phyloP scores from a whole-genome alignment of 2,797 vertebrate genomes.

The Kryptopterus vitreolus region DNA sequence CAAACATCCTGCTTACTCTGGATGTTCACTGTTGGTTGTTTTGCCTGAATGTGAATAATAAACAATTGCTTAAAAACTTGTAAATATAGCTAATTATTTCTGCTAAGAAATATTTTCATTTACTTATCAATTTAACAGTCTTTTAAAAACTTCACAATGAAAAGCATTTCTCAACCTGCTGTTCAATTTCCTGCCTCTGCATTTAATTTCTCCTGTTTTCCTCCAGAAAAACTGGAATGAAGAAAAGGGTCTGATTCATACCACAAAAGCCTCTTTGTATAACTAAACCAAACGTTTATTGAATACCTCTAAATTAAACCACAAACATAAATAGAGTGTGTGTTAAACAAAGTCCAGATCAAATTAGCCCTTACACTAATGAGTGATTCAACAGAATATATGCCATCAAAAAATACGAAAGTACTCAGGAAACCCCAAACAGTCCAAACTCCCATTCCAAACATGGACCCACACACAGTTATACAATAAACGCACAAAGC shows the following conservation, averaged over 20 bases:
- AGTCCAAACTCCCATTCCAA: neutral
- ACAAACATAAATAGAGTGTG: conserved; percentile 27
- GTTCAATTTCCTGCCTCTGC: conserved; percentile 1
- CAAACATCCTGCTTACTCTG: neutral
- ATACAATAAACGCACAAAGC: conserved; percentile 25
- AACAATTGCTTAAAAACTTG: neutral
- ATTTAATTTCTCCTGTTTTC: conserved; percentile 37
- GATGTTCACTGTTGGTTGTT: neutral
- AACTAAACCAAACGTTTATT: conserved; percentile 20
- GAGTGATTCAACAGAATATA: conserved; percentile 9
- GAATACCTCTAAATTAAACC: conserved; percentile 33
- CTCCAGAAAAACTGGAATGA: conserved; percentile 24
- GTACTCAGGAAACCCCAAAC: conserved; percentile 31
- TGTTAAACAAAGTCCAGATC: conserved; percentile 4
- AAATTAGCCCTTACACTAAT: conserved; percentile 23
- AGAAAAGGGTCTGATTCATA: conserved; percentile 41
- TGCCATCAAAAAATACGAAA: conserved; percentile 32
- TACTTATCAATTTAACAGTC: neutral
- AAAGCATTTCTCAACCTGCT: conserved; percentile 42
- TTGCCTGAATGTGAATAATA: neutral
- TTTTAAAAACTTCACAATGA: conserved; percentile 5
- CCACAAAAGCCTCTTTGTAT: conserved; percentile 37
- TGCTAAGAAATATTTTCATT: neutral
- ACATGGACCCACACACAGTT: neutral
- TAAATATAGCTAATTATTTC: neutral